Evolutionary conservation across 2,888 invertebrate species (phyloP).

Genomic region (Lycocerus yunnanus): DNA sequence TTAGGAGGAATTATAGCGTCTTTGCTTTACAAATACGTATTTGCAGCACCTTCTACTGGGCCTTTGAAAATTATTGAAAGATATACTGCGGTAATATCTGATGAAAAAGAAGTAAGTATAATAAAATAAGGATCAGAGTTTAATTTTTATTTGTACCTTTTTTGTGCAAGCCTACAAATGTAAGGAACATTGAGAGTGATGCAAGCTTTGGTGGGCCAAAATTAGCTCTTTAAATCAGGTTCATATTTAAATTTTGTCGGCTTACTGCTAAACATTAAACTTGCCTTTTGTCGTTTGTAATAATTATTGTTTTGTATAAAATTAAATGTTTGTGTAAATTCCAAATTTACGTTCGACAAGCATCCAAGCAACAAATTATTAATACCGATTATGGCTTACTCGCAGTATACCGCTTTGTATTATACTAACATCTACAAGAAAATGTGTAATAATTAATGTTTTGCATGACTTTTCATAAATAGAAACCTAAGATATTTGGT

Average conservation of each 20-base stretch:
- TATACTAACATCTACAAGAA: neutral
- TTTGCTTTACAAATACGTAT: conserved; percentile 73
- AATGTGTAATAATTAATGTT: neutral
- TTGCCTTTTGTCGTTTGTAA: neutral
- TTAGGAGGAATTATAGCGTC: conserved; percentile 79
- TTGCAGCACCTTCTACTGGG: conserved; percentile 58
- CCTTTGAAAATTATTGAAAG: conserved; percentile 56
- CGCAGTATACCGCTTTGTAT: neutral
- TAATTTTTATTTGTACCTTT: neutral
- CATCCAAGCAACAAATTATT: neutral
- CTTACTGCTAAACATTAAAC: neutral
- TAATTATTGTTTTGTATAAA: neutral
- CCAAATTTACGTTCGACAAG: neutral
- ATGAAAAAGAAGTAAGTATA: conserved; percentile 69
- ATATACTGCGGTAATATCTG: conserved; percentile 62
- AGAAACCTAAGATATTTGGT: neutral
- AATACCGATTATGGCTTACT: neutral
- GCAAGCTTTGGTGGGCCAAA: conserved; percentile 17
- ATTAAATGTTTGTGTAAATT: neutral
- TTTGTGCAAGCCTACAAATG: conserved; percentile 22
- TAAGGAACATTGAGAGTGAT: conserved; percentile 23
- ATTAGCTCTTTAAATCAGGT: conserved; percentile 7
- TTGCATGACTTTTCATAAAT: neutral
- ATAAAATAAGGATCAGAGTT: neutral
- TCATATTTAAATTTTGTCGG: neutral